Evolutionary conservation across 35 echinoderm and acorn worm species (phyloP).

Genomic region (Lytechinus pictus): DNA sequence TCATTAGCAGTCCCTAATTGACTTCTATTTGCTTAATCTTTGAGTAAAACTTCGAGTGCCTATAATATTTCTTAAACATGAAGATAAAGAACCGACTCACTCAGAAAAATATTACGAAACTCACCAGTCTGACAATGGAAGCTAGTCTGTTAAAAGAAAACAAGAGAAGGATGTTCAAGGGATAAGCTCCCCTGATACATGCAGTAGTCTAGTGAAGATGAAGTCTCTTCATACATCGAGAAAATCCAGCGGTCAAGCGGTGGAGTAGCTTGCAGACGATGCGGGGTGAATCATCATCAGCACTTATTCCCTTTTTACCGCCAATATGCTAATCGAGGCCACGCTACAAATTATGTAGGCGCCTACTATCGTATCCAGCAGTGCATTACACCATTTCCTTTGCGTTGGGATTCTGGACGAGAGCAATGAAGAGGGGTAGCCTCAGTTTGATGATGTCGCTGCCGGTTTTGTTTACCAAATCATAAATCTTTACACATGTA

Average conservation of each 20-base stretch:
- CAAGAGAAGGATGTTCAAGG: too few relatives aligned
- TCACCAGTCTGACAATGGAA: neutral
- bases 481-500: neutral
- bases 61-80: neutral
- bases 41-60: neutral
- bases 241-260: neutral
- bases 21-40: neutral
- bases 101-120: neutral
- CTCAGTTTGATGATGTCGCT: neutral
- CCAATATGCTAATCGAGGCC: neutral
- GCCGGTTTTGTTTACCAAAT: slow-evolving; percentile 2
- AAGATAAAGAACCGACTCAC: neutral
- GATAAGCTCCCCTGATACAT: neutral
- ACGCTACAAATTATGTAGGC: neutral
- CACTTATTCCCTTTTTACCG: neutral
- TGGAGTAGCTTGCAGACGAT: neutral
- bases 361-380: neutral
- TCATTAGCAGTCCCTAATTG: neutral
- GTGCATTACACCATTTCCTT: neutral
- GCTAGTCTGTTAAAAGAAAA: neutral
- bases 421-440: neutral
- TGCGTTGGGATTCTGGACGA: neutral
- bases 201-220: neutral
- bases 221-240: neutral
- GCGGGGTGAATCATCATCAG: neutral